These are phyloP conservation scores for Ambastaia sidthimunki DNA, from an alignment of 2,797 vertebrate species.

Conservation along the genomic window DNA sequence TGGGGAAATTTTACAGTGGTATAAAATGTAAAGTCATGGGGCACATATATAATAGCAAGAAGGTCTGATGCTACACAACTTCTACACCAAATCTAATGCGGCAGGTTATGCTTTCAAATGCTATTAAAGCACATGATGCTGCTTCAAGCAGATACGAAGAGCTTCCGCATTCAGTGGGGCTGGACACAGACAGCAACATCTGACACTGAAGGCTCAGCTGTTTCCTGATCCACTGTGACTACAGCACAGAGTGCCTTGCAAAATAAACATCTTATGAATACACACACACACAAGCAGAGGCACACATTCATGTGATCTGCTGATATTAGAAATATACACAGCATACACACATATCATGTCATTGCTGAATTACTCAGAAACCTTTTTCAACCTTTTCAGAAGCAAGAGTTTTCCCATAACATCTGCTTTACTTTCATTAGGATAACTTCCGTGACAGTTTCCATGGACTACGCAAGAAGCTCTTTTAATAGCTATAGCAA, in stretches of 20 bases:
- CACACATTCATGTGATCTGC: not conserved
- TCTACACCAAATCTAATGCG: too few species aligned
- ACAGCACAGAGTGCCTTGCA: conserved; percentile 17
- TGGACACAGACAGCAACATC: conserved; percentile 46
- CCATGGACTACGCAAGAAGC: conserved; percentile 30
- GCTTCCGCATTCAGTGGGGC: not conserved
- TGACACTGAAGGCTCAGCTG: conserved; percentile 54
- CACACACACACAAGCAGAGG: not conserved
- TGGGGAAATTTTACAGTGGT: not conserved
- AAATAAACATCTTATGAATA: conserved; percentile 39
- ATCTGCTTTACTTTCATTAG: conserved; percentile 40
- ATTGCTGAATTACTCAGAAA: not conserved
- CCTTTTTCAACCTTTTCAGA: conserved; percentile 14
- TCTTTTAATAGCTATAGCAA: conserved; percentile 1
- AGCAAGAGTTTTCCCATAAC: conserved; percentile 16
- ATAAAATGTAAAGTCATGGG: not conserved
- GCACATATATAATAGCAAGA: conserved; percentile 9
- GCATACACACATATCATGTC: not conserved
- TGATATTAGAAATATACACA: too few species aligned
- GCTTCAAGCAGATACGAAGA: conserved; percentile 29
- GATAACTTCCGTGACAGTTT: conserved; percentile 16
- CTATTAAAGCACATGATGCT: not conserved
- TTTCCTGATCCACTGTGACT: conserved; percentile 32
- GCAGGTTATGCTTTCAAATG: too few species aligned
- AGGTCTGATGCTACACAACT: not conserved